Base-by-base conservation (phyloP, 2,797 vertebrate species). In the Epinephelus awoara region DNA sequence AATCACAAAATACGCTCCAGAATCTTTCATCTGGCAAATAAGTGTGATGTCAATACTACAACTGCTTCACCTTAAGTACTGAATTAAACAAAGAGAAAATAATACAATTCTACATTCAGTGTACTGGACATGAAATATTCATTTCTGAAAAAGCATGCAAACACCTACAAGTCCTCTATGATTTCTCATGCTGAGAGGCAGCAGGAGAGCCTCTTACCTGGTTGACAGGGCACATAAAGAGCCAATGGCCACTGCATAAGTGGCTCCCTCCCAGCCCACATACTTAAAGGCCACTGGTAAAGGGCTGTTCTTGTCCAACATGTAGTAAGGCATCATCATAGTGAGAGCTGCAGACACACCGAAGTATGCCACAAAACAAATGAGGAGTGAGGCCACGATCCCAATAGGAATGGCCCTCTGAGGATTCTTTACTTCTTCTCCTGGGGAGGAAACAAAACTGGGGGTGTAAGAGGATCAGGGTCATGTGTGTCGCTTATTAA, bases 371-470 rank as follows among this genome's bases (percentile, higher is more conserved):
- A 99, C 89, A 6, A 99, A 99, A 86, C 98, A 99, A 85, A 99
- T 98, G 14, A 99, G 96, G 46, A 99, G 97, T 5, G 98, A 99
- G 0, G 96, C 94, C 21, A 99, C 97, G 0, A 99, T 99, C 34
- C 98, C 98, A 6, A 99, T 92, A 1, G 98, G 98, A 89, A 99
- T 98, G 74, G 98, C 98, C 78, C 97, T 97, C 94, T 99, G 98
- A 0, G 98, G 98, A 82, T 99, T 99, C 94, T 98, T 99, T 74
- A 99, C 98, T 91, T 99, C 98, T 89, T 99, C 98, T 0, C 98
- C 98, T 99, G 62, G 17, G 47, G 72, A 62, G 55, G 52, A 61
- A 54, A 80, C 40, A 54, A 1, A 23, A 21, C 5, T 1, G 3
- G 9, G 12, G 11, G 47, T 15, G 57, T 85, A 21, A 88, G 70